Evolutionary conservation across 2,888 invertebrate species (phyloP).

Genomic region (Hetaerina titia): DNA sequence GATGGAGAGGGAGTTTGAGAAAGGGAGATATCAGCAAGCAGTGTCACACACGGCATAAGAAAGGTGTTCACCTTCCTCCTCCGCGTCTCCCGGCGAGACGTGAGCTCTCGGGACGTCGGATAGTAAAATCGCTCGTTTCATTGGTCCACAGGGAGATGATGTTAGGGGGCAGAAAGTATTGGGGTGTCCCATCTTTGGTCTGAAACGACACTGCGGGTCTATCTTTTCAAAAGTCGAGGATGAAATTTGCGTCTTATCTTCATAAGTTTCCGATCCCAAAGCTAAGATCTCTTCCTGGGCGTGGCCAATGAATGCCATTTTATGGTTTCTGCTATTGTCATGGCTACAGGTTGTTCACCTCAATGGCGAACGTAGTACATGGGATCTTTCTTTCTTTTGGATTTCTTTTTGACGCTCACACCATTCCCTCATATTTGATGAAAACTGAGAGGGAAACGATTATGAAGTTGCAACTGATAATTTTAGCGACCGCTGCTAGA

Average conservation of each 20-base stretch:
- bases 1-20: background rate
- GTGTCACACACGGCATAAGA: background rate
- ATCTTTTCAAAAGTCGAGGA: background rate
- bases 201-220: background rate
- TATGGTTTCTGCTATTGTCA: background rate
- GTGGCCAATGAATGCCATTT: background rate
- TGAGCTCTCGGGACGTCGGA: background rate
- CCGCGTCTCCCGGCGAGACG: background rate
- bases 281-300: background rate
- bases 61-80: background rate
- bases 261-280: background rate
- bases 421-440: too few species aligned
- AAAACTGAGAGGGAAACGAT: too few species aligned
- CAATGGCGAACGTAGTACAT: background rate
- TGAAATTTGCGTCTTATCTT: background rate
- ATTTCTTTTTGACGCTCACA: too few species aligned
- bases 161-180: background rate
- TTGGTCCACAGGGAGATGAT: background rate
- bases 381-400: background rate
- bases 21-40: background rate
- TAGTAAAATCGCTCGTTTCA: slow-evolving; percentile 2
- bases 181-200: background rate
- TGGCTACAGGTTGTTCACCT: background rate
- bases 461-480: too few species aligned
- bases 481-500: too few species aligned